These are phyloP conservation scores for Lissonota sp. DNA, from an alignment of 2,888 invertebrate species.

Conservation along the genomic window DNA sequence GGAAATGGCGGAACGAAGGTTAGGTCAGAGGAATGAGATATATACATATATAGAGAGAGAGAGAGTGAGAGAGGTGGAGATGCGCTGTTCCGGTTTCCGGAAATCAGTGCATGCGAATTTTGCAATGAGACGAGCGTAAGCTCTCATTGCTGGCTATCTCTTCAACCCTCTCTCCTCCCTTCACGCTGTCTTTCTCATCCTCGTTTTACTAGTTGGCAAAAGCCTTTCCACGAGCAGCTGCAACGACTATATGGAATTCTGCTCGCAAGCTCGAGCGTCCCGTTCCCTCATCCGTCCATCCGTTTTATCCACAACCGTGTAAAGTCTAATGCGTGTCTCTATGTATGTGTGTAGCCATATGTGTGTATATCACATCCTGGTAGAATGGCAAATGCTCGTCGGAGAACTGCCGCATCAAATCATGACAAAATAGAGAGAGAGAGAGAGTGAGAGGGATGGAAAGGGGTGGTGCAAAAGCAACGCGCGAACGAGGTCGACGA, in stretches of 20 bases:
- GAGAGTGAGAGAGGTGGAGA: not conserved
- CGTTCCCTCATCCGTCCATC: slow-evolving; percentile 18
- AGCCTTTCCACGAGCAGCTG: slow-evolving; percentile 15
- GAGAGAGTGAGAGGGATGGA: slow-evolving; percentile 29
- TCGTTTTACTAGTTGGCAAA: slow-evolving; percentile 12
- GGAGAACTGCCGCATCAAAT: slow-evolving; percentile 51
- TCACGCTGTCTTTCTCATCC: not conserved
- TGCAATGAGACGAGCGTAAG: slow-evolving; percentile 18
- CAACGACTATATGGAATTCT: slow-evolving; percentile 10
- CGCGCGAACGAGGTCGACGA: slow-evolving; percentile 60
- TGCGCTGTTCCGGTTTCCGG: slow-evolving; percentile 24
- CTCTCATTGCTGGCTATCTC: slow-evolving; percentile 12
- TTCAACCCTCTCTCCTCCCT: not conserved
- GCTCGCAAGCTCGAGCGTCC: slow-evolving; percentile 9
- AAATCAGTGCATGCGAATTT: slow-evolving; percentile 44
- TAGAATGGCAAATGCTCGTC: slow-evolving; percentile 43
- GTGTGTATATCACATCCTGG: slow-evolving; percentile 24
- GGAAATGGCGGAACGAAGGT: slow-evolving; percentile 16
- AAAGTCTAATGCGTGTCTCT: not conserved
- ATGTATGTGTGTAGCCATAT: not conserved
- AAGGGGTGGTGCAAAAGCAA: slow-evolving; percentile 33
- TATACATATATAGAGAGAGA: not conserved
- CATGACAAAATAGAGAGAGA: slow-evolving; percentile 36
- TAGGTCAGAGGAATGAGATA: not conserved
- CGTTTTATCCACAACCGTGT: slow-evolving; percentile 29